phyloP scores from a whole-genome alignment of 2,113 vertebrate species.

The Capreolus pygargus region DNA sequence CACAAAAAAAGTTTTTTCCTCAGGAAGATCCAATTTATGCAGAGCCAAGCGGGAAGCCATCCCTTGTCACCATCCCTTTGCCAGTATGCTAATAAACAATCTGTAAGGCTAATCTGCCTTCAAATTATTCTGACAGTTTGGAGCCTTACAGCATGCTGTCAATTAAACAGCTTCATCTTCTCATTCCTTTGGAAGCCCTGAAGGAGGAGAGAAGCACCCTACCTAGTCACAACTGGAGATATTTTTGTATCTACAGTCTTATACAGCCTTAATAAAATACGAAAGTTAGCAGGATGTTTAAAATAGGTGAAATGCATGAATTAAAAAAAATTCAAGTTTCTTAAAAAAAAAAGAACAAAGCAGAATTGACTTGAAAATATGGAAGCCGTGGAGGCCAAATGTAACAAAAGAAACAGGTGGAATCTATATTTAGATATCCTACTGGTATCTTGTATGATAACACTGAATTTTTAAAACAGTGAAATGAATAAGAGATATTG shows the following conservation, averaged over 20 bases:
- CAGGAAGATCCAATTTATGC: background rate
- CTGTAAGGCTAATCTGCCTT: constrained; percentile 30
- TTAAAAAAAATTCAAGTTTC: background rate
- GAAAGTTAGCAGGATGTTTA: background rate
- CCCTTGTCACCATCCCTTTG: background rate
- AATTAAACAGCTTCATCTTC: background rate
- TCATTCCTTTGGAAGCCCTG: background rate
- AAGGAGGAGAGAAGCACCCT: background rate
- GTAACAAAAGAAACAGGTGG: background rate
- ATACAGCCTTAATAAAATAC: background rate
- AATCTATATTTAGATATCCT: background rate
- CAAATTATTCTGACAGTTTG: constrained; percentile 34
- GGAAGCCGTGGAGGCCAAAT: background rate
- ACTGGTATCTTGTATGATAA: background rate
- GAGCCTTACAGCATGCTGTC: background rate
- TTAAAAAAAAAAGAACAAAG: background rate
- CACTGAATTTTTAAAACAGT: background rate
- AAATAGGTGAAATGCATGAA: background rate
- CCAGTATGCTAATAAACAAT: constrained; percentile 1
- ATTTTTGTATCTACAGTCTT: background rate
- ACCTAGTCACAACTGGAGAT: background rate
- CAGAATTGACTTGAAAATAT: background rate
- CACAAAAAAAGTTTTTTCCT: background rate
- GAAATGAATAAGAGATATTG: background rate
- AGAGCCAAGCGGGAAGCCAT: background rate